Evolutionary conservation across 2,797 vertebrate genomes (phyloP).

Genomic region (Tapera naevia): DNA sequence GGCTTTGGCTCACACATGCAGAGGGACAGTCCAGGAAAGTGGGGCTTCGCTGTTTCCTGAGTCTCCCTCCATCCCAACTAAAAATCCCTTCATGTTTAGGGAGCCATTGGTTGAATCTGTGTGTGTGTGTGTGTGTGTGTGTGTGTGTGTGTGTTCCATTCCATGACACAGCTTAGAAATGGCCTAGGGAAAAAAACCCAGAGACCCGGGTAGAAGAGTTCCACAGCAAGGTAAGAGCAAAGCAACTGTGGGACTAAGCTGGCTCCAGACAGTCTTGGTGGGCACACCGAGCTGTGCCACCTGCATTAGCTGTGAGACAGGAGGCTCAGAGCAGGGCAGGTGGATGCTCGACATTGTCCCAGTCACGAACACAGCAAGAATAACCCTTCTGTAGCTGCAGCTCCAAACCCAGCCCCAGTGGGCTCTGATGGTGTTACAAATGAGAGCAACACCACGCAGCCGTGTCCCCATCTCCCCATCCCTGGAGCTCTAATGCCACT

Average conservation of each 20-base stretch:
- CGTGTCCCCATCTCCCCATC: fast-evolving
- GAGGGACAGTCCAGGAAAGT: not conserved
- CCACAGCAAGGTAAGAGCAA: no score
- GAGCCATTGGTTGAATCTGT: not conserved
- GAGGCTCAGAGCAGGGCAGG: not conserved
- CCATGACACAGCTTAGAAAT: no score
- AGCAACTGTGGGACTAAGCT: no score
- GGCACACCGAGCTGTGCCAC: not conserved
- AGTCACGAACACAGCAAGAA: not conserved
- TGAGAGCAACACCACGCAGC: not conserved
- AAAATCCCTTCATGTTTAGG: not conserved
- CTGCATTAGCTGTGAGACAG: not conserved
- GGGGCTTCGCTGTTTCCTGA: not conserved
- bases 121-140: no score
- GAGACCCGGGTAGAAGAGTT: no score
- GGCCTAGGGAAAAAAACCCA: no score
- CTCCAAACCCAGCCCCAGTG: not conserved
- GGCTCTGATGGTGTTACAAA: not conserved
- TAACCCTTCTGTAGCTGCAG: not conserved
- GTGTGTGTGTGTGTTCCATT: no score
- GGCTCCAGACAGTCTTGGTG: no score
- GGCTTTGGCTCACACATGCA: not conserved
- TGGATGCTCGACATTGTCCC: not conserved
- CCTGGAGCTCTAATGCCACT: fast-evolving
- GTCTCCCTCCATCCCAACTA: not conserved